Base-by-base conservation (phyloP, 35 echinoderm and acorn worm genomes). In the Ophiothrix spiculata region DNA sequence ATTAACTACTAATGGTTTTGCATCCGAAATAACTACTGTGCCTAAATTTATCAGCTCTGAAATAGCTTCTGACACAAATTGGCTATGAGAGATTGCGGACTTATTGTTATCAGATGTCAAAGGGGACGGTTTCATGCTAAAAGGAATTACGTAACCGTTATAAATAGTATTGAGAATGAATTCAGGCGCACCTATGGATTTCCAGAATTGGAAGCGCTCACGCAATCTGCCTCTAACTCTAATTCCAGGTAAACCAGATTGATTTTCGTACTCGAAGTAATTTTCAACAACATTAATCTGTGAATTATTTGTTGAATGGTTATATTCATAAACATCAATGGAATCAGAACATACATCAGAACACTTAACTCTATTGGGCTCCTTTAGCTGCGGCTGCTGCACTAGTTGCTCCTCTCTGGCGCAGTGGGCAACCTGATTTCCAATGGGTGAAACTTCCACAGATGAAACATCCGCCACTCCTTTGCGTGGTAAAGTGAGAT, bases 291-390 rank as follows among this genome's bases (percentile, higher is more conserved):
- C 23, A 10, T n/a, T n/a, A n/a, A n/a, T n/a, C n/a, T n/a, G n/a
- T n/a, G n/a, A n/a, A n/a, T n/a, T n/a, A n/a, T n/a, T n/a, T n/a
- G n/a, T n/a, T n/a, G n/a, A n/a, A n/a, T n/a, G n/a, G 23, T 2
- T n/a, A 2, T 25, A 69, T 69, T 69, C 3, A 2, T 28, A 69
- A 25, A 12, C 23, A 12, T 15, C 8, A 69, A 25, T 28, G 2
- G 60, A 69, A 6, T 69, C 8, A 2, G 60, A 69, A 6, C 4
- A 6, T 69, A 69, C 60, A 69, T 69, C 23, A 69, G 6, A 12
- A 69, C 60, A 69, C 60, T 69, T 69, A 69, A 69, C 60, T 69
- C 60, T 69, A 69, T 69, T 69, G 17, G 60, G 60, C 60, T 15
- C 3, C 23, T 69, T 15, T 10, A 1, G 23, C 60, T 69, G 60